phyloP scores from a whole-genome alignment of 2,797 vertebrate genomes.

The Denticeps clupeoides region DNA sequence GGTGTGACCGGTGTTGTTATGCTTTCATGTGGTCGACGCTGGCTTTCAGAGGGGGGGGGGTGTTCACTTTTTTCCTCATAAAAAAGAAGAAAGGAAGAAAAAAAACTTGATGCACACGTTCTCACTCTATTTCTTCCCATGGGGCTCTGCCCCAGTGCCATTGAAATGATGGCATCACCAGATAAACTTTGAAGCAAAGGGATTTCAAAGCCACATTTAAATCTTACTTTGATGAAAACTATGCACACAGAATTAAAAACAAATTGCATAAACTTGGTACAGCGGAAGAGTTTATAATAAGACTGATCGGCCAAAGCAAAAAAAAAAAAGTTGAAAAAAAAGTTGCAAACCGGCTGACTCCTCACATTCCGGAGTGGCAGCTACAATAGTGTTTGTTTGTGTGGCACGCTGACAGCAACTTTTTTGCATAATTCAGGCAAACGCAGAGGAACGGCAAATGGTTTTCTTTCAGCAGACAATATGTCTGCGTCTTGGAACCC shows the following conservation, averaged over 20 bases:
- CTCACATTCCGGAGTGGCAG: slow-evolving; percentile 12
- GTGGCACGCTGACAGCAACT: slow-evolving; percentile 8
- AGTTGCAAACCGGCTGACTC: no score
- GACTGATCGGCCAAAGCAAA: no score
- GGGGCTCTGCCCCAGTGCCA: background rate
- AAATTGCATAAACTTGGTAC: no score
- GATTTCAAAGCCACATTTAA: no score
- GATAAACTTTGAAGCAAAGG: background rate
- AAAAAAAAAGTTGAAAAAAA: no score
- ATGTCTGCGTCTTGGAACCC: slow-evolving; percentile 23
- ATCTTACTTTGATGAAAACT: no score
- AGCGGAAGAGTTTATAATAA: no score
- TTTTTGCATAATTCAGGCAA: slow-evolving; percentile 21
- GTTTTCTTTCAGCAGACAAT: slow-evolving; percentile 24
- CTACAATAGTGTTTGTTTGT: slow-evolving; percentile 24
- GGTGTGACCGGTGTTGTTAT: slow-evolving; percentile 29
- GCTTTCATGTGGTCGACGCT: slow-evolving; percentile 29
- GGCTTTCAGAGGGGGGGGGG: slow-evolving; percentile 5
- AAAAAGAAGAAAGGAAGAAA: background rate
- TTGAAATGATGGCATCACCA: slow-evolving; percentile 1
- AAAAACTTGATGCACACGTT: slow-evolving; percentile 10
- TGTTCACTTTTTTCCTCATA: slow-evolving; percentile 10
- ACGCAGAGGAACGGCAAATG: slow-evolving; percentile 20
- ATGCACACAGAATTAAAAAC: no score
- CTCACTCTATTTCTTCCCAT: slow-evolving; percentile 13